phyloP scores from a whole-genome alignment of 2,797 vertebrate genomes.

The Manis pentadactyla region DNA sequence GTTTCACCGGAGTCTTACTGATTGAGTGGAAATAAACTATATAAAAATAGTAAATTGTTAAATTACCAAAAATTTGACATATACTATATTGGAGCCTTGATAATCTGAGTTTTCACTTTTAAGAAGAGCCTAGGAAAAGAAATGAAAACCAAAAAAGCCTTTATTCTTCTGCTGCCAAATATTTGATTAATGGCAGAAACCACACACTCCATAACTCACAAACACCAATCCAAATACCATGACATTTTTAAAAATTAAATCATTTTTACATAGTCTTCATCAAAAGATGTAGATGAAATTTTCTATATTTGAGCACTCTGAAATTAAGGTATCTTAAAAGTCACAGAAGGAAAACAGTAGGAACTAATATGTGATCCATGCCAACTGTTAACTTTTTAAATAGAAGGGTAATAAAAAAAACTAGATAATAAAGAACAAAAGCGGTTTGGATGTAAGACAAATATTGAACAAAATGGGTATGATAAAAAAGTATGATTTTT shows the following conservation, averaged over 20 bases:
- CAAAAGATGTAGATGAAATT: background rate
- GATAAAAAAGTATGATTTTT: background rate
- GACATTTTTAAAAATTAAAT: slow-evolving; percentile 28
- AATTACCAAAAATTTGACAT: slow-evolving; percentile 42
- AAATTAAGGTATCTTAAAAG: slow-evolving; percentile 56
- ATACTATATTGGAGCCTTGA: slow-evolving; percentile 21
- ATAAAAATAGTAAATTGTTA: slow-evolving; percentile 63
- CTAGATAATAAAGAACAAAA: slow-evolving; percentile 38
- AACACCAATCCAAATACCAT: slow-evolving; percentile 40
- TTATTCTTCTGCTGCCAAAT: slow-evolving; percentile 50
- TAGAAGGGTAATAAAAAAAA: slow-evolving; percentile 38
- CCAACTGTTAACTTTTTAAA: slow-evolving; percentile 63
- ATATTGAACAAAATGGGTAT: slow-evolving; percentile 43
- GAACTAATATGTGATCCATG: slow-evolving; percentile 25
- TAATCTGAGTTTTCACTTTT: slow-evolving; percentile 48
- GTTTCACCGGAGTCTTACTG: slow-evolving; percentile 54
- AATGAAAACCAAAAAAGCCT: slow-evolving; percentile 33
- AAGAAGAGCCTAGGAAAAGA: slow-evolving; percentile 53
- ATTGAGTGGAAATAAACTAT: slow-evolving; percentile 29
- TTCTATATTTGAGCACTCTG: slow-evolving; percentile 43
- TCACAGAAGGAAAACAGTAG: slow-evolving; percentile 23
- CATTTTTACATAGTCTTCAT: slow-evolving; percentile 37
- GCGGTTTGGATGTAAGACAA: slow-evolving; percentile 24
- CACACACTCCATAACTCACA: background rate
- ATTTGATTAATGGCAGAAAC: slow-evolving; percentile 60